These are phyloP conservation scores for Xiphias gladius DNA, from an alignment of 2,113 vertebrate species.

Conservation along the genomic window DNA sequence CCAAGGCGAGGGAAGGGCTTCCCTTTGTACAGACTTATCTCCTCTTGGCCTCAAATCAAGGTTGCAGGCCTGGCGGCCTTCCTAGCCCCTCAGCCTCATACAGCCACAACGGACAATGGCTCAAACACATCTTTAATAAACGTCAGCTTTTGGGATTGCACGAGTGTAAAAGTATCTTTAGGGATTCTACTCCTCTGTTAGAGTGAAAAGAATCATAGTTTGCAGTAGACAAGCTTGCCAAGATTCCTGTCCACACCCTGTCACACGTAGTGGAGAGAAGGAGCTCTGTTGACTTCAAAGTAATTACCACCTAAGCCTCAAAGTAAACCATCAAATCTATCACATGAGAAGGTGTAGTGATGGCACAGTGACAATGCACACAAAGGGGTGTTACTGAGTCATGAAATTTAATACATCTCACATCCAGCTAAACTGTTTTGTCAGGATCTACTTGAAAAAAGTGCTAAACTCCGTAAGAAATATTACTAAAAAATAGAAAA, in stretches of 20 bases:
- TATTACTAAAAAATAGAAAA: neutral
- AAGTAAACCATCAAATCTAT: neutral
- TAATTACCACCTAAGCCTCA: neutral
- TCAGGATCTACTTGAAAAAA: neutral
- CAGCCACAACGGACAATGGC: slow-evolving; percentile 10
- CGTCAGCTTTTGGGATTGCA: slow-evolving; percentile 2
- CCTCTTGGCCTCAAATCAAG: slow-evolving; percentile 59
- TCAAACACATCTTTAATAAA: slow-evolving; percentile 18
- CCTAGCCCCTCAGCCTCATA: neutral
- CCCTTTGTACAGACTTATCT: slow-evolving; percentile 69
- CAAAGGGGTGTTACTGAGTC: too few relatives aligned
- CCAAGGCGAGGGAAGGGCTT: slow-evolving; percentile 53
- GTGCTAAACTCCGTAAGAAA: neutral
- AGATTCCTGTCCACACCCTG: slow-evolving; percentile 42
- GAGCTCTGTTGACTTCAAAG: neutral
- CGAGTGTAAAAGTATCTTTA: neutral
- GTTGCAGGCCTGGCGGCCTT: slow-evolving; percentile 47
- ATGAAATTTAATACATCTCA: neutral
- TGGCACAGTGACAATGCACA: neutral
- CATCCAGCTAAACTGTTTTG: neutral
- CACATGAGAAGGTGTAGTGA: neutral
- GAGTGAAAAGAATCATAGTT: slow-evolving; percentile 10
- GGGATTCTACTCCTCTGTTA: neutral
- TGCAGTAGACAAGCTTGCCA: neutral
- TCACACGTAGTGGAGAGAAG: neutral